phyloP scores from a whole-genome alignment of 1,140 invertebrate genomes.

The Orchestia grillus region DNA sequence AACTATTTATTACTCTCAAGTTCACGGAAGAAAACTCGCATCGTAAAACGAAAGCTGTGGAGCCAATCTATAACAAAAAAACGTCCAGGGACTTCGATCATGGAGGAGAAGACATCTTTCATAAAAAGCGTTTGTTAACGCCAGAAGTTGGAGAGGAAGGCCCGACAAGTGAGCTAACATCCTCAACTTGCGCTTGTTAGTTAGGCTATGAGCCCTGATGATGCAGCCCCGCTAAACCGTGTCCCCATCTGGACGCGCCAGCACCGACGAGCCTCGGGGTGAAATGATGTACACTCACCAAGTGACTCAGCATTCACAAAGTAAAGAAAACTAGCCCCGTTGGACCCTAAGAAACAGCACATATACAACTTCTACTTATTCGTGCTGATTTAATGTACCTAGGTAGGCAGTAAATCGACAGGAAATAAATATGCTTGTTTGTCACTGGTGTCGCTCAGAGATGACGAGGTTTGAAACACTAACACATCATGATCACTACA shows the following conservation, averaged over 20 bases:
- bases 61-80: background rate
- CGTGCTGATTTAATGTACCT: background rate
- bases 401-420: background rate
- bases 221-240: background rate
- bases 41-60: background rate
- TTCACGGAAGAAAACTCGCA: background rate
- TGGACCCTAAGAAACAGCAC: background rate
- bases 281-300: background rate
- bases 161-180: conserved; percentile 41
- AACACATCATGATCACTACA: background rate
- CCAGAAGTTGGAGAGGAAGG: background rate
- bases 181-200: conserved; percentile 18
- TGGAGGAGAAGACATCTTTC: background rate
- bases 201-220: background rate
- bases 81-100: background rate
- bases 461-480: background rate
- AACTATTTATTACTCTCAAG: background rate
- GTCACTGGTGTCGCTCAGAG: background rate
- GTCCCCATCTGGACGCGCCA: background rate
- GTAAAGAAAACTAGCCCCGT: background rate
- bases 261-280: background rate
- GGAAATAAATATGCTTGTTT: background rate
- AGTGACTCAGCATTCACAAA: background rate
- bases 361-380: background rate
- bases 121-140: conserved; percentile 18